Evolutionary conservation across 2,888 invertebrate genomes (phyloP).

Genomic region (Ornithoptera alexandrae): DNA sequence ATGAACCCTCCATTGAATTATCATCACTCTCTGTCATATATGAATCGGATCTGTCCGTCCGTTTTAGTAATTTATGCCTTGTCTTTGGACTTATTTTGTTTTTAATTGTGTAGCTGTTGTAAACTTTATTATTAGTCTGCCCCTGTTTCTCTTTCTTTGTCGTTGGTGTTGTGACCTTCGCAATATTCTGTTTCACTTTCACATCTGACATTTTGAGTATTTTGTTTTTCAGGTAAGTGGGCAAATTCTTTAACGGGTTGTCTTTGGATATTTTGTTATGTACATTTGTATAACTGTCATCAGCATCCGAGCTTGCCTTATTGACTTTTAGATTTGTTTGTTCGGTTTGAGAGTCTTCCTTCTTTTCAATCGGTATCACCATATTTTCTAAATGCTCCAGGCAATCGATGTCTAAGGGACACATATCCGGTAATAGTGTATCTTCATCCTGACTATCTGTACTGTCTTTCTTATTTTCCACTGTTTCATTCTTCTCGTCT

Average conservation of each 20-base stretch:
- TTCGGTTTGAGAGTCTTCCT: not conserved
- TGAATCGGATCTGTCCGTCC: not conserved
- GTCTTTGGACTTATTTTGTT: not conserved
- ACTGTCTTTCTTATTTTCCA: not conserved
- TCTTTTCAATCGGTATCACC: slow-evolving; percentile 34
- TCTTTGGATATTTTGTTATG: not conserved
- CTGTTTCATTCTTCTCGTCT: not conserved
- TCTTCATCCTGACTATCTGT: slow-evolving; percentile 42
- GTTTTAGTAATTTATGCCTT: not conserved
- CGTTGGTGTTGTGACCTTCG: not conserved
- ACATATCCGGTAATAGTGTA: slow-evolving; percentile 23
- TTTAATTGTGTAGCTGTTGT: not conserved
- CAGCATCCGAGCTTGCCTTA: not conserved
- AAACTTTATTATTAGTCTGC: not conserved
- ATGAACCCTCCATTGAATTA: not conserved
- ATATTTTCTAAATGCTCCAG: slow-evolving; percentile 34
- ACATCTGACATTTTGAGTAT: not conserved
- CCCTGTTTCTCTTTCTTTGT: not conserved
- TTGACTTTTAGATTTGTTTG: not conserved
- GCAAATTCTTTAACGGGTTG: not conserved
- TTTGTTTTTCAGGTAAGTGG: slow-evolving; percentile 1
- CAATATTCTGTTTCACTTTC: not conserved
- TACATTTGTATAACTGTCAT: not conserved
- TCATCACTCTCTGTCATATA: not conserved
- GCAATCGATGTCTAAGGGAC: slow-evolving; percentile 30